phyloP scores from a whole-genome alignment of 2,888 invertebrate species.

The Dicranocentrus wangi region DNA sequence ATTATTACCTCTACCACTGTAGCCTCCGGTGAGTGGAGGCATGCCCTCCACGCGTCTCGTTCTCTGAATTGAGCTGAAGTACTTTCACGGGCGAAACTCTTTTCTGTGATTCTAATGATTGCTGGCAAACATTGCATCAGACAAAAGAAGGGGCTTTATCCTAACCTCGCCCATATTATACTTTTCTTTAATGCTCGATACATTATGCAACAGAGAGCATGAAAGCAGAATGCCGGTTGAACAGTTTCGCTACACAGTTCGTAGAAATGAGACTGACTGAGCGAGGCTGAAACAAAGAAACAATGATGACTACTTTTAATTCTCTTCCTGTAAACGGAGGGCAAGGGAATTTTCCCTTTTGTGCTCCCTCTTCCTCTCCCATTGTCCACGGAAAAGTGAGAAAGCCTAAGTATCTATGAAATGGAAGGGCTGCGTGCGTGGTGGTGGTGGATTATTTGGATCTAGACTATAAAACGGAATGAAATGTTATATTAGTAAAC shows the following conservation, averaged over 20 bases:
- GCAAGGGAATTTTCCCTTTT: conserved; percentile 29
- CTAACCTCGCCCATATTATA: background rate
- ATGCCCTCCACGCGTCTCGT: background rate
- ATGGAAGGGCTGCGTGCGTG: too few species aligned
- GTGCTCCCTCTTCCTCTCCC: background rate
- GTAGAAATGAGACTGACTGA: conserved; percentile 18
- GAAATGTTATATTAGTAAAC: too few species aligned
- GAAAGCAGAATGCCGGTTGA: conserved; percentile 44
- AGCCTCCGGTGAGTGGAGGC: conserved; percentile 38
- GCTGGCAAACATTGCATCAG: conserved; percentile 28
- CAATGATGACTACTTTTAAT: conserved; percentile 29
- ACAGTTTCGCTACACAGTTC: conserved; percentile 36
- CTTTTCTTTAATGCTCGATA: conserved; percentile 30
- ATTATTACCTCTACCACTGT: conserved; percentile 34
- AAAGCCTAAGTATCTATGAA: too few species aligned
- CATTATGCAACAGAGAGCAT: conserved; percentile 48
- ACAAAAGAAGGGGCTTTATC: conserved; percentile 17
- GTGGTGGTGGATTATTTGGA: too few species aligned
- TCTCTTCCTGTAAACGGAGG: conserved; percentile 21
- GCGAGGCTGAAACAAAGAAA: conserved; percentile 31
- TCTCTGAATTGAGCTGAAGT: conserved; percentile 14
- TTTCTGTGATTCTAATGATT: conserved; percentile 36
- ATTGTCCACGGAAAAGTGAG: conserved; percentile 3
- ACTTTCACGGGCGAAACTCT: conserved; percentile 34
- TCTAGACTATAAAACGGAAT: too few species aligned